Evolutionary conservation across 53 echinoderm and acorn worm species (phyloP).

Genomic region (Crossaster papposus): DNA sequence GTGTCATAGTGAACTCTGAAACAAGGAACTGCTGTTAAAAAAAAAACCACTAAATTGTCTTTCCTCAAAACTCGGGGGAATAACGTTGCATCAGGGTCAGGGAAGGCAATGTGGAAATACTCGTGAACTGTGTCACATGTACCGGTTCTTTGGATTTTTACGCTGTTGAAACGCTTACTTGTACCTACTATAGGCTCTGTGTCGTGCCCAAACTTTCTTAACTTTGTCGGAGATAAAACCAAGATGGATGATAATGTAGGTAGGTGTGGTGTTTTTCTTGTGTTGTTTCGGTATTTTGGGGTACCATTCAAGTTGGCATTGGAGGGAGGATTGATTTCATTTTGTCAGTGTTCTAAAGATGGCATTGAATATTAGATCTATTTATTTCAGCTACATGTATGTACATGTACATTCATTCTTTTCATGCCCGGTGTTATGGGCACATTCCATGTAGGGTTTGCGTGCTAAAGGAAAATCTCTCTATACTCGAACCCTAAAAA

Average conservation of each 20-base stretch:
- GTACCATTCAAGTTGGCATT: background rate
- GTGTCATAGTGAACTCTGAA: constrained; percentile 16
- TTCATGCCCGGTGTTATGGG: no score
- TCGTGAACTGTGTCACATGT: no score
- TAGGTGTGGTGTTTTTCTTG: background rate
- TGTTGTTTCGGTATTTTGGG: background rate
- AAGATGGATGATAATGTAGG: constrained; percentile 18
- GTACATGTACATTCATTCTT: no score
- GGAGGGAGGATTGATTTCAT: no score
- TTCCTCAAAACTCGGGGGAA: background rate
- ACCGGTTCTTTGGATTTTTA: background rate
- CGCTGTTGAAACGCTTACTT: background rate
- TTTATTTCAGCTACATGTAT: no score
- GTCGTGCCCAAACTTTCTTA: background rate
- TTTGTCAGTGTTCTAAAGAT: no score
- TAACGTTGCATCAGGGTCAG: background rate
- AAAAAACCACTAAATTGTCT: background rate
- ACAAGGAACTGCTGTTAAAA: background rate
- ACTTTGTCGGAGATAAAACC: background rate
- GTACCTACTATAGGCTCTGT: background rate
- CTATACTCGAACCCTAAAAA: no score
- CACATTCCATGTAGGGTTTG: no score
- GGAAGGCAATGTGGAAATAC: background rate
- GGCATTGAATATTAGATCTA: no score
- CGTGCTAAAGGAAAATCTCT: no score